A percentile compares a stretch with the other conserved stretches of the same genome.
Conservation (phyloP, 2,797 vertebrate species). For the Peromyscus nudipes region DNA sequence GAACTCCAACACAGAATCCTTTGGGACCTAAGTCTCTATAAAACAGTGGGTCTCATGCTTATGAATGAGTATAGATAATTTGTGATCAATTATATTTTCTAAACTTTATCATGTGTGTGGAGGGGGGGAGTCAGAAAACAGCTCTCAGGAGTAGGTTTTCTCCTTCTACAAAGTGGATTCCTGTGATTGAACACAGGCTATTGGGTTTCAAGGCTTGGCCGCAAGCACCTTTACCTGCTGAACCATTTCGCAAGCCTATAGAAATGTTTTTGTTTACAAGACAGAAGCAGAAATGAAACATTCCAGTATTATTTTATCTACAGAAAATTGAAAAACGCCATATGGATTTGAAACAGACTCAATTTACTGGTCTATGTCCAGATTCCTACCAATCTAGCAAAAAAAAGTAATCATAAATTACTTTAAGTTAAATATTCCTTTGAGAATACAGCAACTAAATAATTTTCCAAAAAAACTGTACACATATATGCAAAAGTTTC, state of each 20-base stretch:
- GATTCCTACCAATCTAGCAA: not conserved
- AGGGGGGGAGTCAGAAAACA: not conserved
- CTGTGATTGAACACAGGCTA: not conserved
- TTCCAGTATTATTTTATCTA: not conserved
- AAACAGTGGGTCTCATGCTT: not conserved
- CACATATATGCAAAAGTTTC: not conserved
- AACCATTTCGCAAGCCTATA: not conserved
- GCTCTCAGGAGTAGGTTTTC: not conserved
- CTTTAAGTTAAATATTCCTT: not conserved
- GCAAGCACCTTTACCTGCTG: not conserved
- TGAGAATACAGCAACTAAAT: not conserved
- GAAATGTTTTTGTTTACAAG: not conserved
- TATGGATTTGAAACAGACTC: not conserved
- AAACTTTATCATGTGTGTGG: not conserved
- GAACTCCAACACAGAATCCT: not conserved
- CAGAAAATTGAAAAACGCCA: not conserved
- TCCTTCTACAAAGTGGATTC: not conserved
- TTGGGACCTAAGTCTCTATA: rapidly evolving
- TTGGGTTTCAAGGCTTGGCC: not conserved
- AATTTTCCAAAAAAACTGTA: not conserved
- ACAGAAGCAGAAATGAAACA: not conserved
- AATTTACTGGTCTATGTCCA: not conserved
- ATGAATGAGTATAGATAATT: not conserved
- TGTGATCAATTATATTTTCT: not conserved
- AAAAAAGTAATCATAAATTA: not conserved